These are phyloP conservation scores for Mirounga angustirostris DNA, from an alignment of 2,113 vertebrate genomes.

Conservation along the genomic window DNA sequence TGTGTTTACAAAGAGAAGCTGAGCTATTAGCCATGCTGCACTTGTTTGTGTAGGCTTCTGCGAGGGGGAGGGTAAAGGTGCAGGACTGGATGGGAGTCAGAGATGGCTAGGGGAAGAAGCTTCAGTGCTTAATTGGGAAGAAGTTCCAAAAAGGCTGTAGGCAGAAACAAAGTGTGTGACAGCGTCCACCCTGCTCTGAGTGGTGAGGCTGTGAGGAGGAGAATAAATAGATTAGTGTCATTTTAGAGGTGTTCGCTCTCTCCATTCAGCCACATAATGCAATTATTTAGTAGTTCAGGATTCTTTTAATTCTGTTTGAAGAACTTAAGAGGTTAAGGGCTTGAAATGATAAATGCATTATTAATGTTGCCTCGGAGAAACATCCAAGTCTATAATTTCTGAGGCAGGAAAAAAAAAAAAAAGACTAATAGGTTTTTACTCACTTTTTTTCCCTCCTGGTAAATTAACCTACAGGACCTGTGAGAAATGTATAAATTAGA, in stretches of 20 bases:
- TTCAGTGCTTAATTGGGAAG: not conserved
- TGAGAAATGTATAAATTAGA: constrained; percentile 72
- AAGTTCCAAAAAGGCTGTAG: not conserved
- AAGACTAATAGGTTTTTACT: constrained; percentile 67
- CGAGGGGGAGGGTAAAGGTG: not conserved
- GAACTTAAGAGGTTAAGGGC: constrained; percentile 75
- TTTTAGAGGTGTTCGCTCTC: constrained; percentile 62
- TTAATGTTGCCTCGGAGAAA: constrained; percentile 79
- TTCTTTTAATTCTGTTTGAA: constrained; percentile 81
- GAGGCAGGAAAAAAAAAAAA: not conserved
- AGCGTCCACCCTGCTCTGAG: not conserved
- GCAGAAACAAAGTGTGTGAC: not conserved
- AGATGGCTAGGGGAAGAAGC: not conserved
- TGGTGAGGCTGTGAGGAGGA: not conserved
- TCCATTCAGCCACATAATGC: constrained; percentile 48
- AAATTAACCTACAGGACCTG: constrained; percentile 75
- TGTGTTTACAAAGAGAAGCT: not conserved
- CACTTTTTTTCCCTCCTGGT: not conserved
- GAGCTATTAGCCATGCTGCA: not conserved
- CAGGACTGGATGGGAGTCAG: not conserved
- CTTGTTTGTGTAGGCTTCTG: not conserved
- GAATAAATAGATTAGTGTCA: constrained; percentile 56
- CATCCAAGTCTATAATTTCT: constrained; percentile 71
- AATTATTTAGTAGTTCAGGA: constrained; percentile 77
- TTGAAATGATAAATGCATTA: constrained; percentile 72